Conservation (phyloP, 2,888 invertebrate genomes). For the Zygothrica quintamaculata region DNA sequence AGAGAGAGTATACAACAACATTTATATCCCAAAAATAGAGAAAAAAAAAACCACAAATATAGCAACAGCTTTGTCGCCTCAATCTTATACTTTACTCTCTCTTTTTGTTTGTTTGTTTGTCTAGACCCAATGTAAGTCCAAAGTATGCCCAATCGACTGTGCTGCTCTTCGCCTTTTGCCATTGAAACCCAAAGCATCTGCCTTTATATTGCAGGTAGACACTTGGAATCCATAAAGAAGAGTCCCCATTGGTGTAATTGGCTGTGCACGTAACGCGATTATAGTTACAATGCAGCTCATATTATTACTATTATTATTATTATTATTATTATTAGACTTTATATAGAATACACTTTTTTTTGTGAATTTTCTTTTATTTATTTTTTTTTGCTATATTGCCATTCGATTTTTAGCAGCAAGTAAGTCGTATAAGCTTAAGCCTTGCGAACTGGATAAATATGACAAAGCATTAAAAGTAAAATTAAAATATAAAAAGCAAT, state of each 20-base stretch:
- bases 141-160: not conserved
- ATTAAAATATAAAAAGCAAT: no score
- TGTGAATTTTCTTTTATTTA: not conserved
- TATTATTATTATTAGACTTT: no score
- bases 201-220: not conserved
- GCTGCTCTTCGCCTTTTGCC: not conserved
- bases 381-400: not conserved
- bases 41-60: constrained; percentile 1
- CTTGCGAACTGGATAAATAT: no score
- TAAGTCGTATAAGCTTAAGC: no score
- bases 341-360: no score
- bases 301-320: no score
- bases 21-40: constrained; percentile 19
- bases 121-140: no score
- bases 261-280: constrained; percentile 5
- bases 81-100: no score
- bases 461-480: no score
- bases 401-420: not conserved
- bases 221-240: constrained; percentile 3
- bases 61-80: constrained; percentile 2
- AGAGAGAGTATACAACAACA: not conserved
- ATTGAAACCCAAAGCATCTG: constrained; percentile 9
- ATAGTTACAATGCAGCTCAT: not conserved
- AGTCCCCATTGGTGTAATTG: constrained; percentile 1
- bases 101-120: constrained; percentile 1